Evolutionary conservation across 2,888 invertebrate species (phyloP).

Genomic region (Entomobrya proxima): DNA sequence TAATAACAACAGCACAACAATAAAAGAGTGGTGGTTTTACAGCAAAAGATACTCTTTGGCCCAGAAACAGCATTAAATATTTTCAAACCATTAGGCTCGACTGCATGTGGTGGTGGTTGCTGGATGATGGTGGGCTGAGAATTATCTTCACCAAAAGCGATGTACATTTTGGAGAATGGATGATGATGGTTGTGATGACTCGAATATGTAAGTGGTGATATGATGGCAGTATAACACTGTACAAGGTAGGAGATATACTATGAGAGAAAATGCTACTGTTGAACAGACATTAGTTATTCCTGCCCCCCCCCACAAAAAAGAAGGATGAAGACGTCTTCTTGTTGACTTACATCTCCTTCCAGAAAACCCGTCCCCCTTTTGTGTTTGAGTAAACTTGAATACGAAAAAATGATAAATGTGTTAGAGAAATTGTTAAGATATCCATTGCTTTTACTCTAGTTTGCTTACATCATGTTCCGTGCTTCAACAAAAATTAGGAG

Average conservation of each 20-base stretch:
- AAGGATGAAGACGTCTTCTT: conserved; percentile 49
- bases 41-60: conserved; percentile 61
- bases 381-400: conserved; percentile 50
- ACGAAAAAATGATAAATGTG: conserved; percentile 66
- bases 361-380: conserved; percentile 53
- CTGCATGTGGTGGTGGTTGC: conserved; percentile 44
- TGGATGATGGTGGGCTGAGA: conserved; percentile 36
- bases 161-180: conserved; percentile 9
- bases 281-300: conserved; percentile 42
- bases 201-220: background rate
- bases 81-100: conserved; percentile 74
- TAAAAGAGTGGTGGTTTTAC: conserved; percentile 46
- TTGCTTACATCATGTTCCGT: conserved; percentile 44
- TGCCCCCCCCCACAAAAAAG: conserved; percentile 2
- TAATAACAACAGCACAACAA: conserved; percentile 26
- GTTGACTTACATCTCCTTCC: conserved; percentile 51
- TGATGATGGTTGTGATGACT: background rate
- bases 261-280: background rate
- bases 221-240: background rate
- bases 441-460: conserved; percentile 50
- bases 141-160: conserved; percentile 48
- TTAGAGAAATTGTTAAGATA: conserved; percentile 60
- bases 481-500: conserved; percentile 64
- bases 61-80: conserved; percentile 74
- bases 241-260: background rate